A percentile compares a stretch with the other conserved stretches of the same genome.
phyloP scores from a whole-genome alignment of 2,113 vertebrate species.

The Triplophysa rosa region DNA sequence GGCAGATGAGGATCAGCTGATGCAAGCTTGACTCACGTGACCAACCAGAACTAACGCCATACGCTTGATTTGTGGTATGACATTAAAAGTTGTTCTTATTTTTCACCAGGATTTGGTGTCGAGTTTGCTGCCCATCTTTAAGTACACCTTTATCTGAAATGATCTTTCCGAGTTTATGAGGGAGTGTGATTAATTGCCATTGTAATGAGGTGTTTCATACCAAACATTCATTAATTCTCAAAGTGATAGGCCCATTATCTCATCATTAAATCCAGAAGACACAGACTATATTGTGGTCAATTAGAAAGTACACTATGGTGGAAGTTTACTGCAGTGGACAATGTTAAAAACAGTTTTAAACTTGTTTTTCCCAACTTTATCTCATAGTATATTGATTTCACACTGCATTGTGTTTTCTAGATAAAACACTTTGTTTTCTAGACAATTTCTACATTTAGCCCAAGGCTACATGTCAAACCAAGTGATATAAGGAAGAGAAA shows the following conservation, averaged over 20 bases:
- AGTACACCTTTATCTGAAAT: constrained; percentile 40
- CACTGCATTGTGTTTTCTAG: neutral
- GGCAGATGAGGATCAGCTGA: no score
- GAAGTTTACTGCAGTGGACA: neutral
- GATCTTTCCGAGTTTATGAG: constrained; percentile 35
- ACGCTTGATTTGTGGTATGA: no score
- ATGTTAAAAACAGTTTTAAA: neutral
- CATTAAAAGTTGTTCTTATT: no score
- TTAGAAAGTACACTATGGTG: neutral
- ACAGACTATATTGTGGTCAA: constrained; percentile 4
- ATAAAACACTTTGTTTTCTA: no score
- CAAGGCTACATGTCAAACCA: neutral
- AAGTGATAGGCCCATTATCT: constrained; percentile 45
- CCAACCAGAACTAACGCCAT: no score
- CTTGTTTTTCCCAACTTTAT: neutral
- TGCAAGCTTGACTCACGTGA: no score
- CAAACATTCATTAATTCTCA: constrained; percentile 46
- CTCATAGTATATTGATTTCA: neutral
- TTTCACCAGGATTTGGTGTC: neutral
- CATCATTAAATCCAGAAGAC: constrained; percentile 28
- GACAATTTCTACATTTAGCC: neutral
- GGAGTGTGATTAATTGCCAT: constrained; percentile 51
- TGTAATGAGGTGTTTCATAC: constrained; percentile 51
- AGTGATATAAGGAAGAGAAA: neutral
- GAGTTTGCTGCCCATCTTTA: constrained; percentile 31